A percentile compares a stretch with the other conserved stretches of the same genome.
Conservation (phyloP, 2,888 invertebrate genomes). For the Caenorhabditis sp. region DNA sequence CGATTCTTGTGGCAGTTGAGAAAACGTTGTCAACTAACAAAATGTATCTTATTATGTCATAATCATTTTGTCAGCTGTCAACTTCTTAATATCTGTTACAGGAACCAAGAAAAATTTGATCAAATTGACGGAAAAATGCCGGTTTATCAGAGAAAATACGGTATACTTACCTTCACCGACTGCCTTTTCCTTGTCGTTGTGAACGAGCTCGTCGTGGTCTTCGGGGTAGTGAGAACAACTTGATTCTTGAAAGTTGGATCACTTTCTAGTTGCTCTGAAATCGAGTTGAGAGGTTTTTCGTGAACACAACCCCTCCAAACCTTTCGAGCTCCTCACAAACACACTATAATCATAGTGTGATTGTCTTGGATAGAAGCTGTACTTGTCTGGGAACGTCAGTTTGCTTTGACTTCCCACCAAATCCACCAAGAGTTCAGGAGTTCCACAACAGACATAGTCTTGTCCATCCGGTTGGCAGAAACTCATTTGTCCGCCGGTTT, state of each 20-base stretch:
- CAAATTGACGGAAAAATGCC: too few species aligned
- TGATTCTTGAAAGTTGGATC: slow-evolving; percentile 44
- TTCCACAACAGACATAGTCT: slow-evolving; percentile 74
- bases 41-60: too few species aligned
- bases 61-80: too few species aligned
- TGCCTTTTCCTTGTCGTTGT: slow-evolving; percentile 50
- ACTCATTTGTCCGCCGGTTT: slow-evolving; percentile 70
- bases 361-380: slow-evolving; percentile 59
- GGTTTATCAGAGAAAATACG: too few species aligned
- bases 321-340: slow-evolving; percentile 45
- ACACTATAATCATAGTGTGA: slow-evolving; percentile 65
- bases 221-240: slow-evolving; percentile 61
- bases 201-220: slow-evolving; percentile 27
- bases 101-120: too few species aligned
- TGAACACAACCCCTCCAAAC: too few species aligned
- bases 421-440: slow-evolving; percentile 69
- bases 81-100: too few species aligned
- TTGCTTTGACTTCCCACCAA: slow-evolving; percentile 67
- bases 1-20: too few species aligned
- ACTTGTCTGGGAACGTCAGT: slow-evolving; percentile 42
- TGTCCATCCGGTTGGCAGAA: slow-evolving; percentile 71
- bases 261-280: slow-evolving; percentile 44
- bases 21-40: too few species aligned
- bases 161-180: too few species aligned
- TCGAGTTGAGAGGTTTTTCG: too few species aligned